Percentiles rank a stretch among this genome's conserved stretches.
phyloP scores from a whole-genome alignment of 1,140 invertebrate species.

The Diorhabda carinulata region DNA sequence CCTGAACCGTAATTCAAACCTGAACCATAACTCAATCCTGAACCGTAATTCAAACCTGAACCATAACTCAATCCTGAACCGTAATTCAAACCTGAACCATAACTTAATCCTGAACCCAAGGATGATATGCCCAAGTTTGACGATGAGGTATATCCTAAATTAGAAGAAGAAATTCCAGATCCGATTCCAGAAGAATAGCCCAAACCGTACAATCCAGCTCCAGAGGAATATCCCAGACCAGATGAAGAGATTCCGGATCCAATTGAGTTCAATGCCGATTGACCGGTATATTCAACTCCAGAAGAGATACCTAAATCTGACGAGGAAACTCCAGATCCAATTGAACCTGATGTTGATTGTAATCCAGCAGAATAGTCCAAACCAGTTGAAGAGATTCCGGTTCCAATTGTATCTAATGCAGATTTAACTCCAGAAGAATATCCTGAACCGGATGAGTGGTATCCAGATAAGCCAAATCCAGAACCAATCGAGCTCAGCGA shows the following conservation, averaged over 20 bases:
- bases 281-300: too few relatives aligned
- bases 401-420: neutral
- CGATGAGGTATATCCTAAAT: neutral
- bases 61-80: neutral
- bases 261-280: neutral
- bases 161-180: neutral
- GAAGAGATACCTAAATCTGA: neutral
- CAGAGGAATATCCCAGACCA: neutral
- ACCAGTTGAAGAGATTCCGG: neutral
- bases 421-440: too few relatives aligned
- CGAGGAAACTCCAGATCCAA: too few relatives aligned
- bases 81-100: neutral
- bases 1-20: neutral
- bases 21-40: neutral
- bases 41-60: neutral
- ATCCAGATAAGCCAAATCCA: neutral
- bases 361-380: neutral
- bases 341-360: neutral
- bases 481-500: too few relatives aligned
- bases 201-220: neutral
- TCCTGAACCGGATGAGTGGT: neutral
- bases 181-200: neutral
- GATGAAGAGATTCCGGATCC: constrained; percentile 4
- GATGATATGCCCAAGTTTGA: neutral
- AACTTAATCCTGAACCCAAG: neutral